phyloP scores from a whole-genome alignment of 2,113 vertebrate genomes.

The Panthera uncia region DNA sequence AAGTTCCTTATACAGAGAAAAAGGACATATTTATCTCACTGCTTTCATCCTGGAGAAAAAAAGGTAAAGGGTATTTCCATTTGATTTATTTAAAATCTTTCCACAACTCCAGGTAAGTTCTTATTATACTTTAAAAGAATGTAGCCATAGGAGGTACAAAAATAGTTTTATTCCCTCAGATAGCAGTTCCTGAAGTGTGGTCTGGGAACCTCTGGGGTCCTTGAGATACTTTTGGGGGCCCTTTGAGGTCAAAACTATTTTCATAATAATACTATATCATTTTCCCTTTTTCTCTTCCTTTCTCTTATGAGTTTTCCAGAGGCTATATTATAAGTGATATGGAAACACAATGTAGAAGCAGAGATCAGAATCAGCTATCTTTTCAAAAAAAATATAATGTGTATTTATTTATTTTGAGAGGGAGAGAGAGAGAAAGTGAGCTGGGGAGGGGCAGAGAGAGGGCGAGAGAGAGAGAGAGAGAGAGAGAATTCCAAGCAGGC shows the following conservation, averaged over 20 bases:
- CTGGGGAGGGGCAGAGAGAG: no score
- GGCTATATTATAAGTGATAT: background rate
- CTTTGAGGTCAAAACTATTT: constrained; percentile 41
- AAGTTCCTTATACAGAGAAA: background rate
- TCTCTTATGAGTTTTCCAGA: background rate
- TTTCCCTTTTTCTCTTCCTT: constrained; percentile 11
- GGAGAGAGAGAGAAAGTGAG: no score
- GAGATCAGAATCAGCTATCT: background rate
- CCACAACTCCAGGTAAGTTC: constrained; percentile 27
- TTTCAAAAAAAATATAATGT: background rate
- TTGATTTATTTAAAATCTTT: constrained; percentile 55
- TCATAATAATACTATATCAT: constrained; percentile 39
- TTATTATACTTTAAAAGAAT: constrained; percentile 45
- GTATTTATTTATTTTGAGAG: no score
- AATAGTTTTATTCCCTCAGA: constrained; percentile 26
- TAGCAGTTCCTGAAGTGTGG: background rate
- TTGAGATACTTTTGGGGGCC: background rate
- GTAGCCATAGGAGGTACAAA: constrained; percentile 26
- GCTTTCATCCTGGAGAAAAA: constrained; percentile 45
- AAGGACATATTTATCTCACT: background rate
- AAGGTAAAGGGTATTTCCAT: constrained; percentile 28
- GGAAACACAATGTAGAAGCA: background rate
- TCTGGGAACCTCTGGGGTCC: background rate
- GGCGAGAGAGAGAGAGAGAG: no score
- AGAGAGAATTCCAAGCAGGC: no score